Base-by-base conservation (phyloP, 2,797 vertebrate genomes). In the Chromobotia macracanthus region DNA sequence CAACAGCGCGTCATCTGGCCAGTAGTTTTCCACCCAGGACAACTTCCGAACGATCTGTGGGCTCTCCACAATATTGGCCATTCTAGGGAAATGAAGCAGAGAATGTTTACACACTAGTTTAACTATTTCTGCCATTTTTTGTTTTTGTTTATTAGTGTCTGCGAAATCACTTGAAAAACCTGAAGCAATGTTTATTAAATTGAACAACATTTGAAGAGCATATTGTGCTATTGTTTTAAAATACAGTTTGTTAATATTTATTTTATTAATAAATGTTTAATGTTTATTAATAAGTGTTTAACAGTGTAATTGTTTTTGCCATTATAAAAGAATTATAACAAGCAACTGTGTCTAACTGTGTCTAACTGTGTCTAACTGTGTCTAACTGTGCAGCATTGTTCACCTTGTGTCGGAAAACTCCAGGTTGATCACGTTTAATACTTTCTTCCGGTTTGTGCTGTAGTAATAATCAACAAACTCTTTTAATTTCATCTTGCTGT, bases 391-490 rank as follows among this genome's bases (percentile, higher is more conserved):
- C 3, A 28, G 7, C 19, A 18, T 8, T 3, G 4, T 80, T 83
- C 87, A 98, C 97, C 95, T 95, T 0, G 96, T 94, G 86, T 99
- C 95, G 0, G 97, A 98, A 90, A 99, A 99, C 87, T 99, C 97
- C 38, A 99, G 89, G 90, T 96, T 99, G 87, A 95, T 98, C 85
- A 97, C 93, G 0, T 97, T 98, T 83, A 99, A 94, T 53, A 99
- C 97, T 66, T 97, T 95, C 91, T 97, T 99, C 79, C 97, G 93
- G 93, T 96, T 99, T 77, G 97, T 99, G 90, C 97, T 99, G 87
- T 98, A 99, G 89, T 99, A 99, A 82, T 94, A 99, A 89, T 99
- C 97, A n/a, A 99, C 97, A 90, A 99, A 99, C 87, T 99, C 97
- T 89, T 99, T 99, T 19, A 99, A 92, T 84, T 98, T 99, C 97